phyloP scores from a whole-genome alignment of 2,113 vertebrate genomes.

The Triplophysa tibetana region DNA sequence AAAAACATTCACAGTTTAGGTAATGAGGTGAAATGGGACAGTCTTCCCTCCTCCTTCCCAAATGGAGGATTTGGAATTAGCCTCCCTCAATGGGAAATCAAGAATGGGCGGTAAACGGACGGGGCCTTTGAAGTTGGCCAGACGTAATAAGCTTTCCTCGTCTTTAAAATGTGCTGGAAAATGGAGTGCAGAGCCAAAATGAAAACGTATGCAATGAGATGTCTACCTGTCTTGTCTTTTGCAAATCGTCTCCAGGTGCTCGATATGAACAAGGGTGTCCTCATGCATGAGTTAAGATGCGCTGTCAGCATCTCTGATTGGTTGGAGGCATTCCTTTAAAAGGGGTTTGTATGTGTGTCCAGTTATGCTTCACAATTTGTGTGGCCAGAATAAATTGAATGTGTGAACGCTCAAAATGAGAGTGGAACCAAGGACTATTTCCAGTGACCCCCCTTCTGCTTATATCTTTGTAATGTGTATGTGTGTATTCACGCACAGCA shows the following conservation, averaged over 20 bases:
- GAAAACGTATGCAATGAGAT: constrained; percentile 22
- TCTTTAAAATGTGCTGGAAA: constrained; percentile 24
- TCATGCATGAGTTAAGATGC: constrained; percentile 12
- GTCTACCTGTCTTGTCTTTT: constrained; percentile 12
- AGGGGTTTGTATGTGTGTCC: constrained; percentile 10
- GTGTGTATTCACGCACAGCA: not conserved
- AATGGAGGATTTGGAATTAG: constrained; percentile 46
- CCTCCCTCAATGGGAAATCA: constrained; percentile 8
- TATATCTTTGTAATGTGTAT: constrained; percentile 33
- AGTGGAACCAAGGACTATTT: constrained; percentile 42
- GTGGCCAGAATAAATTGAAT: constrained; percentile 32
- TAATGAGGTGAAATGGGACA: constrained; percentile 17
- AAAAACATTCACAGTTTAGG: not conserved
- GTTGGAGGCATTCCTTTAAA: not conserved
- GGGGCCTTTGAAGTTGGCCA: constrained; percentile 34
- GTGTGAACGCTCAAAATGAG: constrained; percentile 33
- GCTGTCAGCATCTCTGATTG: not conserved
- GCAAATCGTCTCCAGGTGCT: not conserved
- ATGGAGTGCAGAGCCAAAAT: constrained; percentile 27
- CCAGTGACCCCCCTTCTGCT: not conserved
- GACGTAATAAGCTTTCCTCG: constrained; percentile 28
- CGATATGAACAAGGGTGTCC: not conserved
- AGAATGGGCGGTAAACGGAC: constrained; percentile 11
- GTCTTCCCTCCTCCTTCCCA: constrained; percentile 18
- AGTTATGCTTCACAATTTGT: constrained; percentile 48